Base-by-base conservation (phyloP, 1,140 invertebrate species). In the Drosophila micromelanica region DNA sequence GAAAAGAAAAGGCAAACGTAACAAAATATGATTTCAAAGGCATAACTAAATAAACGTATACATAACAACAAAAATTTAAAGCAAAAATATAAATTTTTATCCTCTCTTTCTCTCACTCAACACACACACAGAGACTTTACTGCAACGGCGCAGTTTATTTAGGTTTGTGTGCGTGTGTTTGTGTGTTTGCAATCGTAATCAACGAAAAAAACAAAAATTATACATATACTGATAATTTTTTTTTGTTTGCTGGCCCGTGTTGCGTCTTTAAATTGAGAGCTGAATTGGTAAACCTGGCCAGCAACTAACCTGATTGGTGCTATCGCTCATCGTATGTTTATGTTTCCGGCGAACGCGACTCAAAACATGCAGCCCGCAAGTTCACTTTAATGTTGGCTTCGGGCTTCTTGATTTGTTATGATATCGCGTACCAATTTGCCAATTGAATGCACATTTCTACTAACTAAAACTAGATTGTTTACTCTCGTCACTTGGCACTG, bases 261-360 rank as follows among this genome's bases (percentile, higher is more conserved):
- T 60, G 40, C 62, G 40, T 35, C 45, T 56, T 37, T 2, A 57
- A 46, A 13, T 48, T 52, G 32, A 20, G 37, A 51, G 32, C 42
- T 5, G 6, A 30, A 13, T 9, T 60, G 48, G 6, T 73, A 43
- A 38, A 76, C 54, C 73, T 76, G 71, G 32, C 55, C 77, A 71
- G 51, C 78, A 85, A 85, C 81, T 74, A 89, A 89, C 84, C 84
- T 89, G 84, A 80, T 89, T 89, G 57, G 76, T 89, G 77, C 76
- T 89, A 64, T 90, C 84, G 84, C 76, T 89, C 84, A 89, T 89
- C 71, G 69, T 85, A 57, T 75, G 71, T 73, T 73, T 73, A 73
- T 73, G 70, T 60, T 72, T 73, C 70, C 70, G 70, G 70, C 70
- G 35, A 73, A 55, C 70, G 70, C 70, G 48, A 55, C 13, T 48